phyloP scores from a whole-genome alignment of 2,888 invertebrate species.

The Gymnocheta viridis region DNA sequence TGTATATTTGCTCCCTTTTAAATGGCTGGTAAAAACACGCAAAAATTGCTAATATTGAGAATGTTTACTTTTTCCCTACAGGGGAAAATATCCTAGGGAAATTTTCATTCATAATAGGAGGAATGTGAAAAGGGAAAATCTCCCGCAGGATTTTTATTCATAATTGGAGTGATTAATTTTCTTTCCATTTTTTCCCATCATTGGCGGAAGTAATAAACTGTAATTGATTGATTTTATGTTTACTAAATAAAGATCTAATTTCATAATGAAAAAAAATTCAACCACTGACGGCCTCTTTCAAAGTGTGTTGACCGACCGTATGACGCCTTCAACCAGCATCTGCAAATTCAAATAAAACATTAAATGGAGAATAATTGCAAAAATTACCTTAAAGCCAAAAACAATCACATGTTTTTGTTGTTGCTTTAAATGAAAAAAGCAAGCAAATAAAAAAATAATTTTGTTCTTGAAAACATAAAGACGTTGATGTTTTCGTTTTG shows the following conservation, averaged over 20 bases:
- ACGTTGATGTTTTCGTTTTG: not conserved
- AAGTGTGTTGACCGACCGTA: not conserved
- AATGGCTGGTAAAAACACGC: no score
- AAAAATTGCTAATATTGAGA: no score
- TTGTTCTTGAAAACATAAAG: conserved; percentile 3
- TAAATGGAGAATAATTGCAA: not conserved
- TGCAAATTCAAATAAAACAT: not conserved
- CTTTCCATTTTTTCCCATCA: no score
- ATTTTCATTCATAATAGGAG: no score
- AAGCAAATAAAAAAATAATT: not conserved
- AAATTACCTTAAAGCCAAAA: not conserved
- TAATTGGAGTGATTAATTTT: no score
- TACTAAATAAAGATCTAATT: not conserved
- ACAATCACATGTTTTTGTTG: not conserved
- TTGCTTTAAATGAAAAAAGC: not conserved
- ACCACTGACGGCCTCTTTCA: not conserved
- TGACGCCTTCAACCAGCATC: not conserved
- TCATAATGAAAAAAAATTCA: not conserved
- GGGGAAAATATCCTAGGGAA: no score
- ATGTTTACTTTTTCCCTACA: no score
- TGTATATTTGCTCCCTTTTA: no score
- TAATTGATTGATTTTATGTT: no score
- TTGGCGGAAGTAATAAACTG: no score
- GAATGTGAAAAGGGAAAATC: no score
- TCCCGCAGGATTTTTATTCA: no score